These are phyloP conservation scores for Lates japonicus DNA, from an alignment of 2,797 vertebrate species.

Conservation along the genomic window DNA sequence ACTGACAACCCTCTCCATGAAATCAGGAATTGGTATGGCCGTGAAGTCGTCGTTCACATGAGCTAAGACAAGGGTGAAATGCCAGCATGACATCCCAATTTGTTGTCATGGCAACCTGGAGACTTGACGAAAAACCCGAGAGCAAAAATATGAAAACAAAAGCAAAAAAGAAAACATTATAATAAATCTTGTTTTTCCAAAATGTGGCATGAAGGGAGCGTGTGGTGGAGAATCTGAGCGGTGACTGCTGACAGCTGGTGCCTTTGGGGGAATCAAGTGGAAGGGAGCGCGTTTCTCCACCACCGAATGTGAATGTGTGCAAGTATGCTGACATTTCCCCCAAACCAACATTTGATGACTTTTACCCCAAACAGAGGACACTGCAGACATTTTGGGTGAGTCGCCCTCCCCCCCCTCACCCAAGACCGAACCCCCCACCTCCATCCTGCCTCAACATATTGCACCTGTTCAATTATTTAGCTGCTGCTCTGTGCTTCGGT, in stretches of 20 bases:
- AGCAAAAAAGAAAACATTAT: conserved; percentile 14
- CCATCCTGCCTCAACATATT: conserved; percentile 85
- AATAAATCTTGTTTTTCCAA: conserved; percentile 21
- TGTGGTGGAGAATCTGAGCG: conserved; percentile 30
- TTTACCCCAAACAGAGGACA: conserved; percentile 79
- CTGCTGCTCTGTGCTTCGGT: conserved; percentile 83
- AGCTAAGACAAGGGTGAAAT: conserved; percentile 91
- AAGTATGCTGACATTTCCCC: conserved; percentile 84
- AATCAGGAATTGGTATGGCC: conserved; percentile 89
- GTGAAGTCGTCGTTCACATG: conserved; percentile 78
- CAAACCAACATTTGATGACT: conserved; percentile 84
- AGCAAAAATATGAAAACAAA: not conserved
- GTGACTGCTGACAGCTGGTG: conserved; percentile 47
- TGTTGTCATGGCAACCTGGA: conserved; percentile 90
- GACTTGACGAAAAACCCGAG: conserved; percentile 82
- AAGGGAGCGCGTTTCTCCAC: conserved; percentile 66
- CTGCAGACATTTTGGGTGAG: conserved; percentile 78
- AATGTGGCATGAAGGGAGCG: conserved; percentile 15
- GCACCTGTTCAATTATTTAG: conserved; percentile 93
- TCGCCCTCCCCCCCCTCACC: conserved; percentile 38
- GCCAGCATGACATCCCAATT: conserved; percentile 88
- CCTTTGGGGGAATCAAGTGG: conserved; percentile 73
- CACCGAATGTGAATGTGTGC: conserved; percentile 56
- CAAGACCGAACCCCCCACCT: conserved; percentile 24
- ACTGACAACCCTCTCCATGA: conserved; percentile 66